Evolutionary conservation across 2,113 vertebrate species (phyloP).

Genomic region (Edolisoma coerulescens): DNA sequence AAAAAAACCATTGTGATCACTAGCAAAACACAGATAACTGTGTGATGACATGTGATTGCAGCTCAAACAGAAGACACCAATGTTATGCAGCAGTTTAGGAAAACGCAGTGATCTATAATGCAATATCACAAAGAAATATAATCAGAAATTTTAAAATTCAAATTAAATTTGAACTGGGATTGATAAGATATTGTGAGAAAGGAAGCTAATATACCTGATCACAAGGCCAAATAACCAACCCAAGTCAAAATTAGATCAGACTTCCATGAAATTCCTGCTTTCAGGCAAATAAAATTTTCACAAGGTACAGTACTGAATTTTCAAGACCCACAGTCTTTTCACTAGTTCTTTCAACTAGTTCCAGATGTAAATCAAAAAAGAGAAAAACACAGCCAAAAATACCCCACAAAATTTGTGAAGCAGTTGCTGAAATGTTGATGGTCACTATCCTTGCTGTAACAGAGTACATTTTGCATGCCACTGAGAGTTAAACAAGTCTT

Average conservation of each 20-base stretch:
- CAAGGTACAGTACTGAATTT: not conserved
- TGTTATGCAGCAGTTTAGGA: not conserved
- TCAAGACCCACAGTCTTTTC: not conserved
- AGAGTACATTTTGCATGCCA: not conserved
- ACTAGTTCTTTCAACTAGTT: not conserved
- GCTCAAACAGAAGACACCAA: not conserved
- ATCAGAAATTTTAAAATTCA: not conserved
- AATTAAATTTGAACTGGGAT: not conserved
- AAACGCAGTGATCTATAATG: not conserved
- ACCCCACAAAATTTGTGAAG: accelerated
- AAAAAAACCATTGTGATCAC: not conserved
- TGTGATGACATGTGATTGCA: not conserved
- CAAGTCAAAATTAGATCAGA: not conserved
- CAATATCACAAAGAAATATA: not conserved
- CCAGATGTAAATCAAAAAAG: not conserved
- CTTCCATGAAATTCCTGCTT: not conserved
- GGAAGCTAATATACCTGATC: not conserved
- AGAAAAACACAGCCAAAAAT: not conserved
- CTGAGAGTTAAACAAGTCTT: not conserved
- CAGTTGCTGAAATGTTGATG: not conserved
- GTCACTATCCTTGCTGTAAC: not conserved
- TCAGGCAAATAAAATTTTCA: not conserved
- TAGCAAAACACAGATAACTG: not conserved
- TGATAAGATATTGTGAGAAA: not conserved
- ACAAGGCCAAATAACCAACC: not conserved